Conservation (phyloP, 2,113 vertebrate species). For the Heptranchias perlo region DNA sequence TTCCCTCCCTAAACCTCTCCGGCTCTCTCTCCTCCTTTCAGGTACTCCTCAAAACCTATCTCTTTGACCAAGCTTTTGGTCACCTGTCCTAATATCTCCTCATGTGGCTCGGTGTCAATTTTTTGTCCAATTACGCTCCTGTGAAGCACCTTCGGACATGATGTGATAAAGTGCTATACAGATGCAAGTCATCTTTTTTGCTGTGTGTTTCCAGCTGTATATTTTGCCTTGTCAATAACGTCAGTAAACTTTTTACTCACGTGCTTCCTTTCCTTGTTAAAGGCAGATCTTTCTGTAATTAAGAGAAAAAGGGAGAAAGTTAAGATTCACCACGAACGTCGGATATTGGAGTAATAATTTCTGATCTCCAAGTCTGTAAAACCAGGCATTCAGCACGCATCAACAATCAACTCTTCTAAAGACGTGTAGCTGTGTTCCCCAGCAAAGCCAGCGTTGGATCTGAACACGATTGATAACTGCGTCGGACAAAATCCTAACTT, state of each 20-base stretch:
- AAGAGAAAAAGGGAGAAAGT: not conserved
- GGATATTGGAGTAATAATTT: too few relatives aligned
- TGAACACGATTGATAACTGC: not conserved
- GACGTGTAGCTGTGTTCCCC: not conserved
- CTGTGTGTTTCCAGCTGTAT: not conserved
- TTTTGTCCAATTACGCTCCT: not conserved
- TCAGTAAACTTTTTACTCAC: not conserved
- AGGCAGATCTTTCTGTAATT: conserved; percentile 26
- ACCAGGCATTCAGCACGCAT: not conserved
- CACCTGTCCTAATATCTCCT: not conserved
- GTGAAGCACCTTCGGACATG: not conserved
- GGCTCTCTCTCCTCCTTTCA: not conserved
- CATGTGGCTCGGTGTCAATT: not conserved
- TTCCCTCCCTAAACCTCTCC: not conserved
- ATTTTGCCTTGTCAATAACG: not conserved
- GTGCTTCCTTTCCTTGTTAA: conserved; percentile 14
- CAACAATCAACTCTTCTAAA: not conserved
- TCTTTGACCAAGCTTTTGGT: not conserved
- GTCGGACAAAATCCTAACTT: not conserved
- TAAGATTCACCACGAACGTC: not conserved
- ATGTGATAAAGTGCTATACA: not conserved
- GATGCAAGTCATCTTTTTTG: not conserved
- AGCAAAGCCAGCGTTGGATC: not conserved
- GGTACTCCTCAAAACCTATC: too few relatives aligned
- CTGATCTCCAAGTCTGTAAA: not conserved